Evolutionary conservation across 1,140 invertebrate genomes (phyloP), one percentile per base, ranked within the genome.

Genomic region (Heliconius himera): DNA sequence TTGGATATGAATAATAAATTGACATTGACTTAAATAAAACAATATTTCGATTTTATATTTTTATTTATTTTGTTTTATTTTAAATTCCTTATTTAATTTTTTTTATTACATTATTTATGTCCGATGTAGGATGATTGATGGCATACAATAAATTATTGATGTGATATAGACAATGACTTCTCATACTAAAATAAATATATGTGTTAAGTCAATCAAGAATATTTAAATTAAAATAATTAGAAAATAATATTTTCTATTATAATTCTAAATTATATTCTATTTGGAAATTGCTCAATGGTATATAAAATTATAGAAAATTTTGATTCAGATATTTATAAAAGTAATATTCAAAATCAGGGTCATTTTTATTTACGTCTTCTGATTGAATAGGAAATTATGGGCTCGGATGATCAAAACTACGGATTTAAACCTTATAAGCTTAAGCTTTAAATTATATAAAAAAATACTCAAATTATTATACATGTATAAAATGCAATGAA

Each of bases 51-150:
- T 26, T 66, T 66, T 66, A 74, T 82, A 75, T 74, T 75, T 80
- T 77, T 56, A 73, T 82, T 80, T 73, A 77, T 82, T 84, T 82
- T 46, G 49, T 76, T 75, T 72, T 76, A 56, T 41, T 66, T 77
- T 70, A 56, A 54, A 41, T 70, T 36, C 41, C 9, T 71, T 75
- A 74, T 46, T 78, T 46, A 16, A 16, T 46, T 72, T 60, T 66
- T 73, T 76, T 56, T 51, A 70, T 46, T 51, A 26, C 36, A n/a
- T 13, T 36, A 56, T n/a, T 22, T 18, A 73, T 22, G 73, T 82
- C 66, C 77, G 81, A 75, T 79, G 81, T 51, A 79, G 77, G 76
- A 76, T 82, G 33, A 51, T 29, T 66, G 60, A 66, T 66, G 60
- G 13, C 26, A 72, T 16, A 49, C 22, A 76, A 46, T 29, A 33